Evolutionary conservation across 2,797 vertebrate species (phyloP).

Genomic region (Parambassis ranga): DNA sequence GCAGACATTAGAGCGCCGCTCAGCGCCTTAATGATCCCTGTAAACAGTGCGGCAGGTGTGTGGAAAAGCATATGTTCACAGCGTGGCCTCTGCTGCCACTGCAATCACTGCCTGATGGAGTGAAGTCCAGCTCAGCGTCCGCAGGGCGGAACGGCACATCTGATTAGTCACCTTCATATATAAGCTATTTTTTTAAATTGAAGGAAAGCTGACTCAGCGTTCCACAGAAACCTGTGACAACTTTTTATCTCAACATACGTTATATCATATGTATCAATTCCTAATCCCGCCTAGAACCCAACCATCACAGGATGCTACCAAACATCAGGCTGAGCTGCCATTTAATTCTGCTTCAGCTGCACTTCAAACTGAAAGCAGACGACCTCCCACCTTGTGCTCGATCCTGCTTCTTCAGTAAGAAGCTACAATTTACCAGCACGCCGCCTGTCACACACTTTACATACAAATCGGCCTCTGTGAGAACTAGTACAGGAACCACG

Average conservation of each 20-base stretch:
- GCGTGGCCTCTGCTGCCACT: neutral
- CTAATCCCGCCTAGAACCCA: neutral
- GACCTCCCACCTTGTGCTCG: conserved; percentile 5
- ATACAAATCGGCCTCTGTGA: conserved; percentile 20
- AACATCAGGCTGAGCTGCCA: conserved; percentile 2
- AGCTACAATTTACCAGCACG: conserved; percentile 12
- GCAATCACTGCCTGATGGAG: neutral
- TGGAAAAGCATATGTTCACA: neutral
- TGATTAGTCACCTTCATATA: conserved; percentile 65
- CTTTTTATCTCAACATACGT: neutral
- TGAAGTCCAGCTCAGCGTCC: no score
- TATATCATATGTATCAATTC: neutral
- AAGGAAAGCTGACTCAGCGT: conserved; percentile 19
- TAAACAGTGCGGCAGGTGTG: neutral
- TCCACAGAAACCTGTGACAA: conserved; percentile 12
- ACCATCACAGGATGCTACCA: neutral
- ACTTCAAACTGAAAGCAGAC: conserved; percentile 22
- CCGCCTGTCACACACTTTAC: neutral
- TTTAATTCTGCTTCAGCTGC: conserved; percentile 24
- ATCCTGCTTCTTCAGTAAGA: conserved; percentile 10
- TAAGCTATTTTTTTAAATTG: conserved; percentile 64
- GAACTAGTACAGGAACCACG: no score
- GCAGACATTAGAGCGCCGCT: neutral
- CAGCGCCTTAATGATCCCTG: neutral
- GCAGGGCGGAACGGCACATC: conserved; percentile 47